A percentile compares a stretch with the other conserved stretches of the same genome.
These are phyloP conservation scores for Rutpela maculata DNA, from an alignment of 2,888 invertebrate genomes.

Conservation along the genomic window DNA sequence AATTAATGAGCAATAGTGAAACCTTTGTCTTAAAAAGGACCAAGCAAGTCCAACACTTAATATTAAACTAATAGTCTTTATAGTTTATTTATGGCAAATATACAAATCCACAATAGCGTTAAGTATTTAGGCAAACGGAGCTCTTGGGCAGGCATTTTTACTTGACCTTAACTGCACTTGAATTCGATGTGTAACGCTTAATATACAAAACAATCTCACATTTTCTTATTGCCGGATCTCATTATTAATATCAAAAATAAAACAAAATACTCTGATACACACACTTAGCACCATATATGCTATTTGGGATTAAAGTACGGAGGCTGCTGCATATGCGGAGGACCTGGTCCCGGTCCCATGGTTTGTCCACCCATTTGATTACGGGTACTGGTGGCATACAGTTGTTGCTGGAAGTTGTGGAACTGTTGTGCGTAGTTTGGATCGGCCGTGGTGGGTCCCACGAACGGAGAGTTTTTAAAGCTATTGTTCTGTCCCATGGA, in stretches of 20 bases:
- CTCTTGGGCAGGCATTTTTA: slow-evolving; percentile 71
- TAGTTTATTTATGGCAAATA: slow-evolving; percentile 71
- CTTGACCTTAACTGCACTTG: slow-evolving; percentile 73
- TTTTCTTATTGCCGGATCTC: slow-evolving; percentile 72
- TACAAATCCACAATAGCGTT: slow-evolving; percentile 73
- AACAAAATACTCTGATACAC: slow-evolving; percentile 71
- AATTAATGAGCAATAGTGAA: slow-evolving; percentile 74
- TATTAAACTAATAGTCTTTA: slow-evolving; percentile 63
- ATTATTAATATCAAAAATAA: slow-evolving; percentile 74
- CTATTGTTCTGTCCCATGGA: slow-evolving; percentile 85
- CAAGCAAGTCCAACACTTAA: slow-evolving; percentile 68
- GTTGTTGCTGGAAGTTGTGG: slow-evolving; percentile 96
- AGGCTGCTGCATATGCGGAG: slow-evolving; percentile 73
- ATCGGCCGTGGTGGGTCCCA: slow-evolving; percentile 90
- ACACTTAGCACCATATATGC: slow-evolving; percentile 72
- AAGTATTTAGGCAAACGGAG: slow-evolving; percentile 70
- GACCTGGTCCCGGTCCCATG: slow-evolving; percentile 75
- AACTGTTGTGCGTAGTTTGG: slow-evolving; percentile 96
- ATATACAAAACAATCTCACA: slow-evolving; percentile 70
- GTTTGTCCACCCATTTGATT: slow-evolving; percentile 76
- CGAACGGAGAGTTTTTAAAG: slow-evolving; percentile 88
- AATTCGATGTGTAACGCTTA: slow-evolving; percentile 72
- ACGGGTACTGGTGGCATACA: slow-evolving; percentile 91
- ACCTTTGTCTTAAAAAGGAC: slow-evolving; percentile 72
- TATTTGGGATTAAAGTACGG: slow-evolving; percentile 74